A percentile compares a stretch with the other conserved stretches of the same genome.
Conservation (phyloP, 2,113 vertebrate species). For the Heptranchias perlo region DNA sequence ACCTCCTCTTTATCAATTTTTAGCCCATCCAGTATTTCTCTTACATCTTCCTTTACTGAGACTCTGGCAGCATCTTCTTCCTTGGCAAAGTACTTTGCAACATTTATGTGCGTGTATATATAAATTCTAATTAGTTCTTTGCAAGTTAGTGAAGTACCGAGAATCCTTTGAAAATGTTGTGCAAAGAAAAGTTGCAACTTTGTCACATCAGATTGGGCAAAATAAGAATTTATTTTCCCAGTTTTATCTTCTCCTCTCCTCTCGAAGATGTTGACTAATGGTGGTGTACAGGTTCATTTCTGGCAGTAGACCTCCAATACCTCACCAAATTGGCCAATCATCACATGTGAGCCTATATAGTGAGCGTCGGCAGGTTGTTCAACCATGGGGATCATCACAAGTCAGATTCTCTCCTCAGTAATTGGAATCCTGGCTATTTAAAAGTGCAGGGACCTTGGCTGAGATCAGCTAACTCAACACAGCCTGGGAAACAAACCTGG, state of each 20-base stretch:
- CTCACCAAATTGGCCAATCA: not conserved
- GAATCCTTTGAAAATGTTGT: not conserved
- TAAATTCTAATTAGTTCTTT: not conserved
- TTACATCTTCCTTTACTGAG: too few relatives aligned
- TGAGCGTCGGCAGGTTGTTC: not conserved
- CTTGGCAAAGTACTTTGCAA: too few relatives aligned
- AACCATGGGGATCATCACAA: not conserved
- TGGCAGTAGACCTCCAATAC: too few relatives aligned
- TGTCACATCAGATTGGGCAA: not conserved
- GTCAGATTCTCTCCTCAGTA: not conserved
- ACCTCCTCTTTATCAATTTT: too few relatives aligned
- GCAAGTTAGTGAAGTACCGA: not conserved
- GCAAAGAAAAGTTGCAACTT: not conserved
- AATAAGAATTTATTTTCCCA: not conserved
- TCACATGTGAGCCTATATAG: not conserved
- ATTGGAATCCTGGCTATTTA: not conserved
- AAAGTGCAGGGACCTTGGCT: not conserved
- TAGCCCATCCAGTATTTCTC: too few relatives aligned
- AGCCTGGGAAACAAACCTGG: too few relatives aligned
- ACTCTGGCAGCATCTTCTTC: too few relatives aligned
- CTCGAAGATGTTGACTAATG: not conserved
- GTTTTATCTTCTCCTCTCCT: not conserved
- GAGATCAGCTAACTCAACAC: not conserved
- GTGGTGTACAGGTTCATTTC: not conserved
- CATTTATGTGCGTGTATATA: too few relatives aligned